Conservation (phyloP, 2,797 vertebrate species). For the Dermochelys coriacea region DNA sequence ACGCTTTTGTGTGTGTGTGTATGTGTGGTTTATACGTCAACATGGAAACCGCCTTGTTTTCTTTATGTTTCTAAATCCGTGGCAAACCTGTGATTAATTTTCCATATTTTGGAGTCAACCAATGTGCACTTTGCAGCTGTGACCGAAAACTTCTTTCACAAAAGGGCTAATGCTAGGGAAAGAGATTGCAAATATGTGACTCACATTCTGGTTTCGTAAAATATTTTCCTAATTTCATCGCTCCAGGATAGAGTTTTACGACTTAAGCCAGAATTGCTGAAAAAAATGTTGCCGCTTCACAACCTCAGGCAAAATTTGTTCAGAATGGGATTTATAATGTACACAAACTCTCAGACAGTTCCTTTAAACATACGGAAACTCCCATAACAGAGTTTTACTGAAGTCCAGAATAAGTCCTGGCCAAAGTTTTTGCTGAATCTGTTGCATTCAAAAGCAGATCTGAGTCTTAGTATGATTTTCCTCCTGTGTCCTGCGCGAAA, state of each 20-base stretch:
- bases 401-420: constrained; percentile 67
- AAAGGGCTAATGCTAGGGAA: not conserved
- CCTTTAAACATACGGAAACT: constrained; percentile 74
- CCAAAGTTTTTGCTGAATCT: constrained; percentile 71
- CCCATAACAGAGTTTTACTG: constrained; percentile 69
- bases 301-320: constrained; percentile 63
- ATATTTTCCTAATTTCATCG: constrained; percentile 60
- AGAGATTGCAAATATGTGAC: constrained; percentile 43
- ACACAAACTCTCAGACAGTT: constrained; percentile 71
- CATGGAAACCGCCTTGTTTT: constrained; percentile 10
- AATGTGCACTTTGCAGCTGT: constrained; percentile 62
- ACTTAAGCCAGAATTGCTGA: constrained; percentile 59
- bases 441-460: constrained; percentile 70
- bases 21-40: not conserved
- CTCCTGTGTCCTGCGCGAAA: constrained; percentile 68
- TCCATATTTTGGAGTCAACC: constrained; percentile 41
- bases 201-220: constrained; percentile 50
- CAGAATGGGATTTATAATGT: constrained; percentile 74
- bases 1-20: not conserved
- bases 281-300: constrained; percentile 63
- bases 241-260: constrained; percentile 57
- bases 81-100: constrained; percentile 51
- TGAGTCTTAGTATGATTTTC: constrained; percentile 69
- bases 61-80: not conserved
- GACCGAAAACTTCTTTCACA: constrained; percentile 60